Evolutionary conservation across 2,888 invertebrate genomes (phyloP).

Genomic region (Aleiodes testaceus): DNA sequence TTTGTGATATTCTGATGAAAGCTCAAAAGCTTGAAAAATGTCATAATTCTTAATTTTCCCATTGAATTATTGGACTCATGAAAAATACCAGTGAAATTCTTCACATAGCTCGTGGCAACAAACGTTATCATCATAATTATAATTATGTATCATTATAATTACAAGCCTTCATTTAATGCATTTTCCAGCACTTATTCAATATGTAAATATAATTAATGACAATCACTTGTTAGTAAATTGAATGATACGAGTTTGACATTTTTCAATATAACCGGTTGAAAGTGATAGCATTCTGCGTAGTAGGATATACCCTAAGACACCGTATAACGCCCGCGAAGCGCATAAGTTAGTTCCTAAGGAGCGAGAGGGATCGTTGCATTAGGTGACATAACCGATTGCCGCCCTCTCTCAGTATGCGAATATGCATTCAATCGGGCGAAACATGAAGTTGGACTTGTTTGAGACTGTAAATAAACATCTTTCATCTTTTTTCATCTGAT

Average conservation of each 20-base stretch:
- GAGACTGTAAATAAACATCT: constrained; percentile 28
- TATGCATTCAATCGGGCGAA: constrained; percentile 27
- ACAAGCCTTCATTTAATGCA: neutral
- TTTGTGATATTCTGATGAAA: too few relatives aligned
- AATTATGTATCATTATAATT: neutral
- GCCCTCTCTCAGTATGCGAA: constrained; percentile 15
- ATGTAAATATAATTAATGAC: constrained; percentile 14
- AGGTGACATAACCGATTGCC: constrained; percentile 31
- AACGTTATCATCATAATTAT: neutral
- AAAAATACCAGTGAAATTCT: too few relatives aligned
- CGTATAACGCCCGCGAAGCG: constrained; percentile 29
- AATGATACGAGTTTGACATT: neutral
- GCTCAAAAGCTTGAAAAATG: too few relatives aligned
- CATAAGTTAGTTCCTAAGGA: constrained; percentile 27
- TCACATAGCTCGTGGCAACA: constrained; percentile 48
- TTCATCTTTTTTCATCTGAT: neutral
- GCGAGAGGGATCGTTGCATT: constrained; percentile 29
- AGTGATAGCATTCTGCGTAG: constrained; percentile 26
- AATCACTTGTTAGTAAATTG: constrained; percentile 12
- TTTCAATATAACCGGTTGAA: constrained; percentile 24
- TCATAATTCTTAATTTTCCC: too few relatives aligned
- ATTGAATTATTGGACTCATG: too few relatives aligned
- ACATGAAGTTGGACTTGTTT: constrained; percentile 23
- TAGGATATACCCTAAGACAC: constrained; percentile 13
- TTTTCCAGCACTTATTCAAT: neutral